Percentiles rank a stretch among this genome's conserved stretches.
These are phyloP conservation scores for Pinna nobilis DNA, from an alignment of 1,140 invertebrate genomes.

Conservation along the genomic window DNA sequence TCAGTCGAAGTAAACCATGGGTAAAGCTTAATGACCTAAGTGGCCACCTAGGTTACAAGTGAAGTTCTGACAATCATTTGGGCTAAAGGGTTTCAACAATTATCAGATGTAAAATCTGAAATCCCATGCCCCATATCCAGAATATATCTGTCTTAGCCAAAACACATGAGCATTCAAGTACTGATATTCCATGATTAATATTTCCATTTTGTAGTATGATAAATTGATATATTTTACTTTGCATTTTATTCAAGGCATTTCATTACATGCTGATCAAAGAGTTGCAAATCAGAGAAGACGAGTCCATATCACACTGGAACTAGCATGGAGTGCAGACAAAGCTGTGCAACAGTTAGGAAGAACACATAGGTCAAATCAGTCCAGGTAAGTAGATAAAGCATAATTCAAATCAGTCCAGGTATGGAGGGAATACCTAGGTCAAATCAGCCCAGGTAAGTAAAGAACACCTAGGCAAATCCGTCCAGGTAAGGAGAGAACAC, in stretches of 20 bases:
- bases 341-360: conserved; percentile 70
- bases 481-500: too few relatives aligned
- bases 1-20: too few relatives aligned
- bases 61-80: too few relatives aligned
- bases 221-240: background rate
- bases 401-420: background rate
- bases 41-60: too few relatives aligned
- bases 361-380: conserved; percentile 70
- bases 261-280: conserved; percentile 67
- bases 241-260: conserved; percentile 56
- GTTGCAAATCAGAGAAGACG: conserved; percentile 60
- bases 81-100: too few relatives aligned
- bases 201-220: background rate
- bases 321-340: conserved; percentile 72
- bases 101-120: too few relatives aligned
- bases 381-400: conserved; percentile 50
- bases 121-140: too few relatives aligned
- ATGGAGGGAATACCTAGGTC: background rate
- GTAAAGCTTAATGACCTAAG: too few relatives aligned
- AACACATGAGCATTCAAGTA: too few relatives aligned
- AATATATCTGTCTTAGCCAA: too few relatives aligned
- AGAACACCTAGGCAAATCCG: too few relatives aligned
- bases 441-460: background rate
- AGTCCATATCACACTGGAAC: conserved; percentile 67
- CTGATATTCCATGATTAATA: background rate